These are phyloP conservation scores for Tauraco erythrolophus DNA, from an alignment of 2,113 vertebrate genomes.

Conservation along the genomic window DNA sequence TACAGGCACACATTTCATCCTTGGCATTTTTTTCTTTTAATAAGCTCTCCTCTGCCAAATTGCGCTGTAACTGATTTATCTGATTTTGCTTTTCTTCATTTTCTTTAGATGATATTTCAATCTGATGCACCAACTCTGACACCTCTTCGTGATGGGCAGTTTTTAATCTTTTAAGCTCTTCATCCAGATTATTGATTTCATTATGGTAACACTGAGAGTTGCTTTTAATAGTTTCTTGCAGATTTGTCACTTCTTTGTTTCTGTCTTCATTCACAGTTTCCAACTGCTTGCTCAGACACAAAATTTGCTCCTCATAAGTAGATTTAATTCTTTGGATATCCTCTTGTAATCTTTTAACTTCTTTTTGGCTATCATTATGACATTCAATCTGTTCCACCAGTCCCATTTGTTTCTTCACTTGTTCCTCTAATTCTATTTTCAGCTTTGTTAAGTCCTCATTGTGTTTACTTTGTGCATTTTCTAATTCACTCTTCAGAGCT, in stretches of 20 bases:
- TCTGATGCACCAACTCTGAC: slow-evolving; percentile 77
- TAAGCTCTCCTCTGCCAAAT: slow-evolving; percentile 76
- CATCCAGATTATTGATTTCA: slow-evolving; percentile 82
- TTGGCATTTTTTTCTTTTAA: slow-evolving; percentile 79
- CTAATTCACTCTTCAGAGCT: slow-evolving; percentile 78
- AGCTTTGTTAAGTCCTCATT: slow-evolving; percentile 79
- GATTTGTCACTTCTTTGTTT: slow-evolving; percentile 70
- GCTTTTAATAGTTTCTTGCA: slow-evolving; percentile 80
- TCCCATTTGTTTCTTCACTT: slow-evolving; percentile 70
- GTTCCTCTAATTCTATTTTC: slow-evolving; percentile 80
- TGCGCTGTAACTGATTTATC: slow-evolving; percentile 80
- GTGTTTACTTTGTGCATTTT: slow-evolving; percentile 73
- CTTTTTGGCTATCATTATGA: slow-evolving; percentile 49
- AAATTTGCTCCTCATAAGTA: slow-evolving; percentile 80
- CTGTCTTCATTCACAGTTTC: slow-evolving; percentile 71
- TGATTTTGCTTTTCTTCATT: slow-evolving; percentile 81
- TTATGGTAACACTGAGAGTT: slow-evolving; percentile 80
- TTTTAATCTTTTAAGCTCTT: slow-evolving; percentile 79
- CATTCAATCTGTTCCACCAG: slow-evolving; percentile 73
- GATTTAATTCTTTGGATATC: slow-evolving; percentile 69
- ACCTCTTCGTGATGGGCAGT: slow-evolving; percentile 84
- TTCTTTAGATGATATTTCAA: slow-evolving; percentile 75
- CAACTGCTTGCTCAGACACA: slow-evolving; percentile 78
- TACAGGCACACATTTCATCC: slow-evolving; percentile 62
- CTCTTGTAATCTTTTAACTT: slow-evolving; percentile 71